These are phyloP conservation scores for Sturmia bella DNA, from an alignment of 2,888 invertebrate genomes.

Conservation along the genomic window DNA sequence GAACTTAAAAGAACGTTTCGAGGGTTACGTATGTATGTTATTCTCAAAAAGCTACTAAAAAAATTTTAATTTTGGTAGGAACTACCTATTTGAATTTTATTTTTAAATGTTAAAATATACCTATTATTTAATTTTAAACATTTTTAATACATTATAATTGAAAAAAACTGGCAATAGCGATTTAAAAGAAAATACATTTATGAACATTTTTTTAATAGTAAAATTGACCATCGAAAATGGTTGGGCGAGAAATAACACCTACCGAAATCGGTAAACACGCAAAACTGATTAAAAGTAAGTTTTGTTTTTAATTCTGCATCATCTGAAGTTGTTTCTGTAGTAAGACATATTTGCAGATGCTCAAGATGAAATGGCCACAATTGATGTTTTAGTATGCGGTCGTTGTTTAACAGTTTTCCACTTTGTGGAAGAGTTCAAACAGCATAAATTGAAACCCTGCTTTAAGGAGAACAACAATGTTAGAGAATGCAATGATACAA, in stretches of 20 bases:
- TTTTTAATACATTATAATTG: no score
- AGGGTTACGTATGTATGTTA: no score
- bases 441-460: conserved; percentile 84
- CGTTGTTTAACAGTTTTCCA: conserved; percentile 90
- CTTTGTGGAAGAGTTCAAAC: conserved; percentile 89
- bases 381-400: conserved; percentile 93
- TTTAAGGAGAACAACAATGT: conserved; percentile 82
- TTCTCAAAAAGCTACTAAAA: no score
- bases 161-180: no score
- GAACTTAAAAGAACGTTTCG: no score
- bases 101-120: no score
- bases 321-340: background rate
- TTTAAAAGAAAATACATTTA: no score
- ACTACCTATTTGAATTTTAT: no score
- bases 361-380: conserved; percentile 88
- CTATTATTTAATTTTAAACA: no score
- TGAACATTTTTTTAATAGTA: conserved; percentile 4
- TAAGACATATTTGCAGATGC: conserved; percentile 83
- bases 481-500: conserved; percentile 86
- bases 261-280: conserved; percentile 86
- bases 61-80: no score
- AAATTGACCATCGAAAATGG: conserved; percentile 73
- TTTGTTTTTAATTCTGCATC: background rate
- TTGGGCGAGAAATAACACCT: conserved; percentile 83
- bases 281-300: conserved; percentile 84